Conservation (phyloP, 2,797 vertebrate genomes). For the Urosaurus nigricauda region DNA sequence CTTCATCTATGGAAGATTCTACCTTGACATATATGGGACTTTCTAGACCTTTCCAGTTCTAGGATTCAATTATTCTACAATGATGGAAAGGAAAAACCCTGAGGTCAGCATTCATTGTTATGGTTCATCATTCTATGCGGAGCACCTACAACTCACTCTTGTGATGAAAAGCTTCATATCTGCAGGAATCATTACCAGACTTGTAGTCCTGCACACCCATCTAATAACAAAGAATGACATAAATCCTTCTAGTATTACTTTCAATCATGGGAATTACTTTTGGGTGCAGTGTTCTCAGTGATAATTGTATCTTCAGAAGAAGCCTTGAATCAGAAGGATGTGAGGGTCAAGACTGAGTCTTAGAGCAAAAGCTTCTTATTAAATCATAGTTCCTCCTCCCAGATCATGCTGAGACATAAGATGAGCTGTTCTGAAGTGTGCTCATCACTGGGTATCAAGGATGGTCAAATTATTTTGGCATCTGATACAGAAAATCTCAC, state of each 20-base stretch:
- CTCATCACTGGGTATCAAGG: not conserved
- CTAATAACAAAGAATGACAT: not conserved
- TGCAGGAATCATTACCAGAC: not conserved
- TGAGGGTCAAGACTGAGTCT: not conserved
- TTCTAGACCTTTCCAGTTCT: not conserved
- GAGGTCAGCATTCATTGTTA: not conserved
- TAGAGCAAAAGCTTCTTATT: not conserved
- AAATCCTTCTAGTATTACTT: constrained; percentile 20
- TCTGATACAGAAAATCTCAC: not conserved
- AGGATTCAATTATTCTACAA: constrained; percentile 33
- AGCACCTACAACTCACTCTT: not conserved
- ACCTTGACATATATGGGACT: not conserved
- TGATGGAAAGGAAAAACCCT: constrained; percentile 14
- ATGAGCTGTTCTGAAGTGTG: not conserved
- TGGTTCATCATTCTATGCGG: constrained; percentile 6
- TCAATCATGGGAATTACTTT: constrained; percentile 17
- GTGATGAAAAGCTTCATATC: constrained; percentile 6
- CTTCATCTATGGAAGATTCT: not conserved
- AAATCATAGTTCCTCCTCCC: not conserved
- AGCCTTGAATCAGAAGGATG: constrained; percentile 2
- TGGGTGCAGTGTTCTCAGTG: not conserved
- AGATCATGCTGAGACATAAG: not conserved
- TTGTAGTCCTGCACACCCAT: not conserved
- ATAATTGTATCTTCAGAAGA: constrained; percentile 5
- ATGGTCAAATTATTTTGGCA: no score